Percentiles rank a stretch among this genome's conserved stretches.
Conservation (phyloP, 2,797 vertebrate species). For the Pristis pectinata region DNA sequence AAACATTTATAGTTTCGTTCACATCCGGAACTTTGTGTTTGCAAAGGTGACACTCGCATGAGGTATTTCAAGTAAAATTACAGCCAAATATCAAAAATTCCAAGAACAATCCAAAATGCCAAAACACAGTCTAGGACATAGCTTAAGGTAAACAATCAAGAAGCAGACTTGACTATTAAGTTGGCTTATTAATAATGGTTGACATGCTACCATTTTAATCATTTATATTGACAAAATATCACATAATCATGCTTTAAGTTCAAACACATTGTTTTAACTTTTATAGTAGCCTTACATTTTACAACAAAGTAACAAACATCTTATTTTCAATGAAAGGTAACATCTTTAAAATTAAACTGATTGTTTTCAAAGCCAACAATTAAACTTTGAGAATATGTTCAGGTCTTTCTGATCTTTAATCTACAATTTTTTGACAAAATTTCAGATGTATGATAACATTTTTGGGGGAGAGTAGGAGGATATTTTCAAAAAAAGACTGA, state of each 20-base stretch:
- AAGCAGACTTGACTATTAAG: neutral
- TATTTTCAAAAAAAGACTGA: neutral
- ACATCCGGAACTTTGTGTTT: neutral
- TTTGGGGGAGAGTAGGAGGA: neutral
- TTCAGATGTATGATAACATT: neutral
- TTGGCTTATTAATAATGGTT: neutral
- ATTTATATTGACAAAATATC: neutral
- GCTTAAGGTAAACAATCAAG: neutral
- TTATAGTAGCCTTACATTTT: neutral
- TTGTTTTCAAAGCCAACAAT: neutral
- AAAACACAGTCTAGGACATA: neutral
- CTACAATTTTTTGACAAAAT: neutral
- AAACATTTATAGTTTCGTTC: neutral
- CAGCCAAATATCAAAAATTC: neutral
- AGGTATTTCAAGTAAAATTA: neutral
- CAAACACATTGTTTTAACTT: neutral
- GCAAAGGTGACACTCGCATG: neutral
- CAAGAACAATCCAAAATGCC: neutral
- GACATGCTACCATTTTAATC: neutral
- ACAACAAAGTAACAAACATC: too few species aligned
- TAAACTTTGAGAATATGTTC: neutral
- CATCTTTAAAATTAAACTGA: neutral
- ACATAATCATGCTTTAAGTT: neutral
- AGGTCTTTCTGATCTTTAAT: neutral
- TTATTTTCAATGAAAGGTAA: neutral